phyloP scores from a whole-genome alignment of 1,140 invertebrate genomes.

The Dendrolimus punctatus region DNA sequence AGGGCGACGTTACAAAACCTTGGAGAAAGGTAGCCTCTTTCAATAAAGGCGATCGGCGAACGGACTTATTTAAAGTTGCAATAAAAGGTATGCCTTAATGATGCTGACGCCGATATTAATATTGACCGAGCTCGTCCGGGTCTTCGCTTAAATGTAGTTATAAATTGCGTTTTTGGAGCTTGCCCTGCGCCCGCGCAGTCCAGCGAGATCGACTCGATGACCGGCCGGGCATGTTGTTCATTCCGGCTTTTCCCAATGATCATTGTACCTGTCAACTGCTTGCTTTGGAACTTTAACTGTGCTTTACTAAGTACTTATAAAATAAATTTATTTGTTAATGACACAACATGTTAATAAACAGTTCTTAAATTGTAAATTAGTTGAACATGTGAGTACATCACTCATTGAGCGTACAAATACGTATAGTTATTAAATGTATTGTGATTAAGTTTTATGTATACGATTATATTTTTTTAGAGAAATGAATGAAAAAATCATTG shows the following conservation, averaged over 20 bases:
- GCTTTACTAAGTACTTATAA: no score
- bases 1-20: constrained; percentile 61
- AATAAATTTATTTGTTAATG: no score
- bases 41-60: constrained; percentile 59
- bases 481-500: no score
- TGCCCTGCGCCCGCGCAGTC: constrained; percentile 17
- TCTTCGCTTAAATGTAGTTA: constrained; percentile 61
- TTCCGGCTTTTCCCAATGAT: neutral
- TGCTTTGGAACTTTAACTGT: no score
- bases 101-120: constrained; percentile 64
- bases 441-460: no score
- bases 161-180: constrained; percentile 62
- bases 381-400: no score
- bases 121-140: constrained; percentile 48
- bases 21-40: constrained; percentile 64
- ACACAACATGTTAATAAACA: no score
- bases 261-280: neutral
- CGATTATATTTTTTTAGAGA: no score
- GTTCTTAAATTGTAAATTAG: no score
- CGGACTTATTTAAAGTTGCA: constrained; percentile 68
- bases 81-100: constrained; percentile 71
- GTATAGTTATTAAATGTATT: no score
- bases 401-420: no score
- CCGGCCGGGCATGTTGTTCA: neutral
- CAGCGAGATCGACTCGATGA: neutral